Base-by-base conservation (phyloP, 2,113 vertebrate species). In the Maccullochella peelii region DNA sequence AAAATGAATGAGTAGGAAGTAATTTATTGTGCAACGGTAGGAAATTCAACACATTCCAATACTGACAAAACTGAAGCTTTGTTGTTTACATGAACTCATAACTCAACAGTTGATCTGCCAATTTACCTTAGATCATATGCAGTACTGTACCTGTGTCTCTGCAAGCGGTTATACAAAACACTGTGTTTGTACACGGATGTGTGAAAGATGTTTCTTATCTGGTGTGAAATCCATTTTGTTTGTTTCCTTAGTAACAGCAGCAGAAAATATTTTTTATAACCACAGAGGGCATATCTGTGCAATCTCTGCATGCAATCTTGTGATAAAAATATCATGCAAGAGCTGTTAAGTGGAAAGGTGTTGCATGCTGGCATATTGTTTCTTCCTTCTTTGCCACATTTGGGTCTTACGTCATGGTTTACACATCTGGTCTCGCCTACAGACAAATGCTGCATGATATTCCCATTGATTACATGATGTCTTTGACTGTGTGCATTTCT, bases 261-360 rank as follows among this genome's bases (percentile, higher is more conserved):
- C 15, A 8, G 16, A n/a, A 73, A 40, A 55, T 27, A 4, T 5
- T 80, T 83, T 89, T 85, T 89, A 88, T 87, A 89, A 81, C 87
- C 77, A 89, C 84, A 79, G 18, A 54, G n/a, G 8, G 12, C 1
- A 1, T 78, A 55, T 80, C 49, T 81, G 47, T 69, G 14, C 3
- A 47, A 68, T 74, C 59, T 79, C 18, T 8, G 16, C 33, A 59
- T 6, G 25, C 25, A 9, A 68, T 67, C 71, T 68, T 36, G 4
- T 69, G n/a, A 73, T 85, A 12, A 65, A 61, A 82, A 70, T 74
- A 9, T 67, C 58, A 38, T 4, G 23, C 63, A 40, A 10, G 38
- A 40, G 33, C 66, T 30, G 36, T 49, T 8, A 63, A 30, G 61
- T 71, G 82, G 72, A 20, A 89, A 88, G 78, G 72, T 83, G 81